phyloP scores from a whole-genome alignment of 1,140 invertebrate genomes.

The Pemphigus obesinymphae region DNA sequence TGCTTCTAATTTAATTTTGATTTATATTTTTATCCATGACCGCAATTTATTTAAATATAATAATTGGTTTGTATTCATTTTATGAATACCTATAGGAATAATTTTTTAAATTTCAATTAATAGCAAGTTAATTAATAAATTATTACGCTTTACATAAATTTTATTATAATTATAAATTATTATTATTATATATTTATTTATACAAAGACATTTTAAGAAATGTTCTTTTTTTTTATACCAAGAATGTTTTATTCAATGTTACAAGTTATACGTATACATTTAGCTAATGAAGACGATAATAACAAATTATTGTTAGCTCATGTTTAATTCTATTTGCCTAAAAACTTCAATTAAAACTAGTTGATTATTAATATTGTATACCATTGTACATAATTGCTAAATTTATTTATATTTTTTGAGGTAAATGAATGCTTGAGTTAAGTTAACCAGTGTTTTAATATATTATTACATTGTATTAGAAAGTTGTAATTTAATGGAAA shows the following conservation, averaged over 20 bases:
- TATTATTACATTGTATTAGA: neutral
- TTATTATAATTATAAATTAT: conserved; percentile 9
- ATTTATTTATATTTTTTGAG: neutral
- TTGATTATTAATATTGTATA: neutral
- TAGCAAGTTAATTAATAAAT: neutral
- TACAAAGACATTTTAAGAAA: conserved; percentile 1
- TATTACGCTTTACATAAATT: neutral
- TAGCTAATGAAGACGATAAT: neutral
- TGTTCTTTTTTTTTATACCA: neutral
- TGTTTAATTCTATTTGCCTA: neutral
- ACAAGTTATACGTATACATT: neutral
- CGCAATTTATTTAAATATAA: neutral
- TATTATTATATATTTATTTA: neutral
- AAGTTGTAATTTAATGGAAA: neutral
- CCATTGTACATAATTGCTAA: neutral
- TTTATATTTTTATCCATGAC: neutral
- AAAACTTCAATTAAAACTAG: neutral
- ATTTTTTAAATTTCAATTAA: neutral
- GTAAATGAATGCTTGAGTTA: neutral
- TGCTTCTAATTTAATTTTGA: neutral
- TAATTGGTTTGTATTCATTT: neutral
- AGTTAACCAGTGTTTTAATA: neutral
- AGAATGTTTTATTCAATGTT: conserved; percentile 4
- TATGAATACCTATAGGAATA: neutral
- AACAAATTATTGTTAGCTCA: neutral